Percentiles rank a stretch among this genome's conserved stretches.
Evolutionary conservation across 1,140 invertebrate genomes (phyloP).

Genomic region (Trachymyrmex cornetzi): DNA sequence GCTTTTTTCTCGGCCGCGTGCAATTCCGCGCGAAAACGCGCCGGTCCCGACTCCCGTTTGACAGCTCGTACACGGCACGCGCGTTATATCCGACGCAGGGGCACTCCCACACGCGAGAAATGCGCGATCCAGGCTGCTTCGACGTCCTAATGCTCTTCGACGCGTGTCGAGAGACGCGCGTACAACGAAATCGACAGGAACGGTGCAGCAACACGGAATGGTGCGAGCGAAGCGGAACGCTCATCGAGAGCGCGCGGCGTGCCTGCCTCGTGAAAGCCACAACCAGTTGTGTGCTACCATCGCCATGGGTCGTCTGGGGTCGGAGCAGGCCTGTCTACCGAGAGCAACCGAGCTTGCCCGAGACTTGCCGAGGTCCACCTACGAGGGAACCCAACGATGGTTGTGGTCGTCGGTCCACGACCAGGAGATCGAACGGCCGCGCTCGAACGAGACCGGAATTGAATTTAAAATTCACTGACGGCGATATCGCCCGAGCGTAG

Average conservation of each 20-base stretch:
- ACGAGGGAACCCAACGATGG: slow-evolving; percentile 64
- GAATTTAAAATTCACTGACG: slow-evolving; percentile 56
- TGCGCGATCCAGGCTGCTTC: neutral
- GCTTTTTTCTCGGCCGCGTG: neutral
- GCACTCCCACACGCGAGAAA: slow-evolving; percentile 51
- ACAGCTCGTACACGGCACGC: slow-evolving; percentile 57
- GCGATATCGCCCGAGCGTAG: slow-evolving; percentile 5
- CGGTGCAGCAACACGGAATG: neutral
- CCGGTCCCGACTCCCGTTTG: slow-evolving; percentile 43
- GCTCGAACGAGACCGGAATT: slow-evolving; percentile 48
- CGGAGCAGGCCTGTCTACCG: slow-evolving; percentile 77
- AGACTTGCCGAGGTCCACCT: slow-evolving; percentile 75
- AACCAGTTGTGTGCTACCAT: slow-evolving; percentile 83
- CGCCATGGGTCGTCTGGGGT: slow-evolving; percentile 84
- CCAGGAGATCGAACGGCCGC: slow-evolving; percentile 39
- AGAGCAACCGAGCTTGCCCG: slow-evolving; percentile 66
- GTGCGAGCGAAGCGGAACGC: slow-evolving; percentile 53
- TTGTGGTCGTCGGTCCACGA: slow-evolving; percentile 49
- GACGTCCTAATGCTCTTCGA: neutral
- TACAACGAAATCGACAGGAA: neutral
- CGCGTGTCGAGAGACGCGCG: neutral
- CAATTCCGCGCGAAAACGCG: slow-evolving; percentile 12
- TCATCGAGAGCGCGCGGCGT: slow-evolving; percentile 68
- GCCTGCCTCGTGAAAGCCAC: slow-evolving; percentile 81
- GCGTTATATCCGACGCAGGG: slow-evolving; percentile 14